Evolutionary conservation across 2,888 invertebrate species (phyloP).

Genomic region (Parapristionchus giblindavisi): DNA sequence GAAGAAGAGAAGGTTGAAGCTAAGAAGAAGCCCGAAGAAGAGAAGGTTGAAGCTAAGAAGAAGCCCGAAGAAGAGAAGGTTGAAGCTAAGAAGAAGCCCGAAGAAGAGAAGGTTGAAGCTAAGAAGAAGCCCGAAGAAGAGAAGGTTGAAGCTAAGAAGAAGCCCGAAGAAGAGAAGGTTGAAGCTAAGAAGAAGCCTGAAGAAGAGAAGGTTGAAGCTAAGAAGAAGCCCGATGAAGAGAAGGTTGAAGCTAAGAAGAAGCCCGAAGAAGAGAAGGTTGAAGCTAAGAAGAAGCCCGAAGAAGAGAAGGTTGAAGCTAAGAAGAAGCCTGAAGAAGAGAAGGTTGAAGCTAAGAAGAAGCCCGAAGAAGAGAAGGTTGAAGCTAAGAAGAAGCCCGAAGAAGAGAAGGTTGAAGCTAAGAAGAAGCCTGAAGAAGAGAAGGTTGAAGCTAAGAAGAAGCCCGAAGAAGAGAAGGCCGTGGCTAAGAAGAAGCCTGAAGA

Average conservation of each 20-base stretch:
- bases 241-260: slow-evolving; percentile 28
- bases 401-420: not conserved
- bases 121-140: slow-evolving; percentile 38
- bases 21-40: slow-evolving; percentile 3
- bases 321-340: slow-evolving; percentile 8
- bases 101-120: slow-evolving; percentile 3
- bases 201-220: slow-evolving; percentile 30
- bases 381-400: slow-evolving; percentile 30
- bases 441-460: not conserved
- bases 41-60: slow-evolving; percentile 29
- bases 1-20: slow-evolving; percentile 22
- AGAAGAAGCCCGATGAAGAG: not conserved
- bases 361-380: slow-evolving; percentile 39
- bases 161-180: not conserved
- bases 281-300: not conserved
- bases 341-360: slow-evolving; percentile 13
- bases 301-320: not conserved
- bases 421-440: slow-evolving; percentile 20
- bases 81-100: not conserved
- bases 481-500: not conserved
- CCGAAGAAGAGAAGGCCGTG: not conserved
- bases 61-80: slow-evolving; percentile 11
- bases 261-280: slow-evolving; percentile 10
- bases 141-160: slow-evolving; percentile 21
- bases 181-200: slow-evolving; percentile 7